Conservation (phyloP, 2,113 vertebrate species). For the Nipponia nippon region DNA sequence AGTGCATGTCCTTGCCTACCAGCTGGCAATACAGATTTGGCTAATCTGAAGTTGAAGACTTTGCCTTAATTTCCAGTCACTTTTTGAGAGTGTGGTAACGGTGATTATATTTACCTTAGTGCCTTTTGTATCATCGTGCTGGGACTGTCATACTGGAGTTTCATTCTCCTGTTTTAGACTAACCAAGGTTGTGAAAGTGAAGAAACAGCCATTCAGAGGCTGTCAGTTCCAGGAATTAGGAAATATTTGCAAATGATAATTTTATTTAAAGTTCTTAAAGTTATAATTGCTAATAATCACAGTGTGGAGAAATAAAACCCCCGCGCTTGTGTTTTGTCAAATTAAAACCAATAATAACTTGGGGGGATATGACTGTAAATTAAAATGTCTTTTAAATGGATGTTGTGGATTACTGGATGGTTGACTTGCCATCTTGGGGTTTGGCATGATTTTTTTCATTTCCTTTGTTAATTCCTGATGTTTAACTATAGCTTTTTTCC, state of each 20-base stretch:
- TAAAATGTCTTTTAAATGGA: background rate
- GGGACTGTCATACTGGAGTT: background rate
- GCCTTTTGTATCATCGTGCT: background rate
- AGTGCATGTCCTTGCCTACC: background rate
- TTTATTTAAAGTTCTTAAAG: background rate
- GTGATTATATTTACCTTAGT: background rate
- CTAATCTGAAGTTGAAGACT: background rate
- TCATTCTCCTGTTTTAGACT: background rate
- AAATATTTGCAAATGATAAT: background rate
- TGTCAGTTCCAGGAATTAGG: background rate
- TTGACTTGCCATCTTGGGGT: background rate
- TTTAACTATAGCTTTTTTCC: background rate
- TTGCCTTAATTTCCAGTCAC: background rate
- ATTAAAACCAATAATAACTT: background rate
- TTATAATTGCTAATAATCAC: background rate
- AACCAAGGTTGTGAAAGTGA: background rate
- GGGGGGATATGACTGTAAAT: background rate
- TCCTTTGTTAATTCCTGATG: constrained; percentile 11
- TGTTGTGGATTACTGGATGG: background rate
- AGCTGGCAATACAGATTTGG: background rate
- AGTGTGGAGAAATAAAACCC: background rate
- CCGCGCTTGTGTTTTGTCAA: background rate
- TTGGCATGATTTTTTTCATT: background rate
- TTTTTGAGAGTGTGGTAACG: background rate
- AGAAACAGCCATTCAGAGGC: background rate